Evolutionary conservation across 2,113 vertebrate species (phyloP), one percentile per base, ranked within the genome.

Genomic region (Kobus ellipsiprymnus): DNA sequence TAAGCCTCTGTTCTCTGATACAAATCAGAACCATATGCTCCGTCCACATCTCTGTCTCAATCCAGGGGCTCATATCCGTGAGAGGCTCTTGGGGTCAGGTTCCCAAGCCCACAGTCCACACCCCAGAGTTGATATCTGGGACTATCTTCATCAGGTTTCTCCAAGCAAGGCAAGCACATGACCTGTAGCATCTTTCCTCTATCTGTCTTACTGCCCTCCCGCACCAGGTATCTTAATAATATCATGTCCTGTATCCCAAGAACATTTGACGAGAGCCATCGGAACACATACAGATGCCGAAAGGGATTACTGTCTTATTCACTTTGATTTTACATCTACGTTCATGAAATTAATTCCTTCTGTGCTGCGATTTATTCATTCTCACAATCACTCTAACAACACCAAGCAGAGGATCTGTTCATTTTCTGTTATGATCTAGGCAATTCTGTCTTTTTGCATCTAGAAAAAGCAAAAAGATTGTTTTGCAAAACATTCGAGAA

Each of bases 1-100:
- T 77, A 94, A 98, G 93, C 91, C 88, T 94, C 93, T 44, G 59
- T 40, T 90, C 91, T 44, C 93, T 88, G 96, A 97, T 96, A 96
- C 17, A 71, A 55, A 97, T 95, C 97, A 85, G 81, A 54, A 82
- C 96, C 94, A 95, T 78, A 84, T 90, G 96, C 57, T 64, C 62
- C 0, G 15, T 50, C 48, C 93, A 83, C 48, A 48, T 94, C 87
- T 92, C 83, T 44, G 13, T 29, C 83, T 91, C 44, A 6, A 5
- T 36, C 23, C 19, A 9, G 12, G 29, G 19, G 16, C 50, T 84
- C 74, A 7, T 29, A 6, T 81, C 64, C 21, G 19, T 50, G 21
- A 95, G 87, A 40, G 57, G 52, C 48, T 90, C 36, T 27, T 7
- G 29, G 77, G 54, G 71, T 95, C 95, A 85, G 87, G 46, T 82